Base-by-base conservation (phyloP, 2,888 invertebrate species). In the Halictus ligatus region DNA sequence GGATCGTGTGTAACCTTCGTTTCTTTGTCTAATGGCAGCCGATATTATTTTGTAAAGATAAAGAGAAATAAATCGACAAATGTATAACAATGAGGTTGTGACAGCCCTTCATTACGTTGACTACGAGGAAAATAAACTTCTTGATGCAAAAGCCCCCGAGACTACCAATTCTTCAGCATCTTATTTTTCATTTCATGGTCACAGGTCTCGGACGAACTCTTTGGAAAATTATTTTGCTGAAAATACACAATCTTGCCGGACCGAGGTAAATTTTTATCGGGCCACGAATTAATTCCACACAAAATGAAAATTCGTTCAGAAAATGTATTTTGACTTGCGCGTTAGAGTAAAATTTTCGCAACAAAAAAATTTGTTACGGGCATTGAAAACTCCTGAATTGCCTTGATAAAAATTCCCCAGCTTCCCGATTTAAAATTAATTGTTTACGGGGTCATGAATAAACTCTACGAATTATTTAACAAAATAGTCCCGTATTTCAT, bases 11-110 rank as follows among this genome's bases (percentile, higher is more conserved):
- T 85, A 88, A 88, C 86, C 89, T 90, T 84, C 90, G 90, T 92
- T 92, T 89, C 89, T 92, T 93, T 93, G 93, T 93, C 93, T 91
- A 85, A 88, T 76, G 89, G 87, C 87, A 91, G 89, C 86, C 91
- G 90, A 89, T 91, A 90, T 94, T 94, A 91, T 94, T 94, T 94
- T 94, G 92, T 93, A 94, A 94, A 92, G 92, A 94, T 91, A 89
- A 93, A 94, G 93, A 94, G 93, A 93, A 92, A 89, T 87, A 90
- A 92, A 91, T 90, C 91, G 88, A 92, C 86, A 91, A 93, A 91
- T 87, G 86, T 81, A 89, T 69, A 69, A 73, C 29, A 13, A 58
- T 10, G 58, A 21, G 25, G 13, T 71, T 78, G 78, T 50, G 77
- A 50, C 13, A 13, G 25, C 60, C 75, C 75, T 75, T 69, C 35